Evolutionary conservation across 1,140 invertebrate genomes (phyloP), one percentile per base, ranked within the genome.

Genomic region (Drosophila ambigua): DNA sequence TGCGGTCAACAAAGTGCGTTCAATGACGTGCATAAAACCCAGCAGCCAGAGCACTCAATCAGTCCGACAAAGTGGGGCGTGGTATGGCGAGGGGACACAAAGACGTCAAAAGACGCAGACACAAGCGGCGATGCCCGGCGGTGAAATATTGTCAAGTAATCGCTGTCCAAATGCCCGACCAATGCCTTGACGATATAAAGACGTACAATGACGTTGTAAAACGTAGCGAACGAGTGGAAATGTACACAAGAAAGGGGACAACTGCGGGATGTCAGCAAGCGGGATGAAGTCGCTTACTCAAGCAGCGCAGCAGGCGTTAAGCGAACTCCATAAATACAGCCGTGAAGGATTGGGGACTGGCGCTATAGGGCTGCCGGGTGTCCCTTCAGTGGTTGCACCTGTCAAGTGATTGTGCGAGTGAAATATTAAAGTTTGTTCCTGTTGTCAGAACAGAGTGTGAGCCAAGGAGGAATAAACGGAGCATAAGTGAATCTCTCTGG

Each of bases 61-160:
- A 87, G 72, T 51, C 61, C 20, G 67, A 65, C 65, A 79, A 63
- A 76, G 62, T 46, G 23, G 49, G 15, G n/a, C n/a, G n/a, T n/a
- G n/a, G 8, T n/a, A 28, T 20, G 43, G 51, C 26, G 58, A 39
- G 54, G 54, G 65, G 54, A 77, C 68, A 62, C 41, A 65, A 71
- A 64, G 65, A 71, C 57, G 26, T 20, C 49, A 49, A 35, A 59
- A 45, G 64, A 76, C 28, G 65, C 31, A 31, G 8, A 31, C 31
- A 31, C 8, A 31, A 31, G 28, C 31, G 7, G 7, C 7, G 28
- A 7, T 31, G 7, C 8, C 31, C 7, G 50, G 51, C 65, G 60
- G 54, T 87, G 76, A 85, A 85, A 85, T 87, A 82, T 87, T 87
- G 82, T 87, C 82, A 77, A 87, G 82, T 87, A 85, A 87, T 81